Conservation (phyloP, 2,888 invertebrate species). For the Oxyteleia sp. region DNA sequence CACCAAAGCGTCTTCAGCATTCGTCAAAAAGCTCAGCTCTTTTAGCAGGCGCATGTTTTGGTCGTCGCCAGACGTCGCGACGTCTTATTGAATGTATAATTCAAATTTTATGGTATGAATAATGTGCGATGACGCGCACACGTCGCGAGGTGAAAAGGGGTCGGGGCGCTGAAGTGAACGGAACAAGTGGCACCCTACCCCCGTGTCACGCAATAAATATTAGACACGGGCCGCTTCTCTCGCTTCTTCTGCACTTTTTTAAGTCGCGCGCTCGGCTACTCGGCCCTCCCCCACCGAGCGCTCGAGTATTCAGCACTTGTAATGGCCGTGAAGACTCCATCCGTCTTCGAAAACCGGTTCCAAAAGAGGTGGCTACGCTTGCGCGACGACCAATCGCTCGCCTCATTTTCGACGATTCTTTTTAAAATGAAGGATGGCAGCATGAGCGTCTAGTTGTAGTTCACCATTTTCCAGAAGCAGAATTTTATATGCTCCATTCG, state of each 20-base stretch:
- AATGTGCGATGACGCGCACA: slow-evolving; percentile 82
- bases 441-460: no score
- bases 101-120: slow-evolving; percentile 84
- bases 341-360: slow-evolving; percentile 51
- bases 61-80: slow-evolving; percentile 77
- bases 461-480: no score
- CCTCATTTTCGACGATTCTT: background rate
- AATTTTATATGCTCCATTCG: no score
- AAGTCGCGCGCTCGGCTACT: no score
- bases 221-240: slow-evolving; percentile 79
- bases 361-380: slow-evolving; percentile 37
- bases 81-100: slow-evolving; percentile 84
- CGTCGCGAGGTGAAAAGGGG: slow-evolving; percentile 63
- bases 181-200: slow-evolving; percentile 61
- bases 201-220: slow-evolving; percentile 83
- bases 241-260: no score
- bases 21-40: slow-evolving; percentile 2
- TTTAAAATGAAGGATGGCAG: slow-evolving; percentile 19
- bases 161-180: slow-evolving; percentile 48
- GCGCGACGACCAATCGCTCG: slow-evolving; percentile 37
- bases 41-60: slow-evolving; percentile 29
- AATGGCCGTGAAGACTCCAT: slow-evolving; percentile 75
- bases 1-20: no score
- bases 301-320: slow-evolving; percentile 81
- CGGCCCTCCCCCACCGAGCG: no score